Conservation (phyloP, 2,888 invertebrate species). For the Dorcus hopei region DNA sequence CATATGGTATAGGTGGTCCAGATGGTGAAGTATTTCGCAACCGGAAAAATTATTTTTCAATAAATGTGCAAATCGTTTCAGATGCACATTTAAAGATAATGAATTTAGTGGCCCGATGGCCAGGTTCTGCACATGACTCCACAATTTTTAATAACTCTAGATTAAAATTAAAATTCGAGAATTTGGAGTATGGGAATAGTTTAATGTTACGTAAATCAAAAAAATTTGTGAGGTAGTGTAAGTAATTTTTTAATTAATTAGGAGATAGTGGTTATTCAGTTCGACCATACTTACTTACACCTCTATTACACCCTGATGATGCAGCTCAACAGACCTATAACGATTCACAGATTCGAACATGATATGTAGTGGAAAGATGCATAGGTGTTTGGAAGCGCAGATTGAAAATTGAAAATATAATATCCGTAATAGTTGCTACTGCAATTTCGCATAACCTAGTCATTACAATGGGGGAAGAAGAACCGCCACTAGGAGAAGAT, state of each 20-base stretch:
- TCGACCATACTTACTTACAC: slow-evolving; percentile 23
- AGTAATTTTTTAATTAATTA: neutral
- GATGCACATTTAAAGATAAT: slow-evolving; percentile 23
- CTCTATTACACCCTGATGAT: slow-evolving; percentile 1
- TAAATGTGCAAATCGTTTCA: slow-evolving; percentile 4
- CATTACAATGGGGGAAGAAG: too few species aligned
- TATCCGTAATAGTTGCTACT: too few species aligned
- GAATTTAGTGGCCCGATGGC: slow-evolving; percentile 26
- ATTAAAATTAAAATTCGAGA: slow-evolving; percentile 22
- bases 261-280: slow-evolving; percentile 17
- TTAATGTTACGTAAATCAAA: slow-evolving; percentile 24
- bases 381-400: too few species aligned
- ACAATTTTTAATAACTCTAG: slow-evolving; percentile 26
- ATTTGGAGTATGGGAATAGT: slow-evolving; percentile 14
- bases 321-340: too few species aligned
- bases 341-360: too few species aligned
- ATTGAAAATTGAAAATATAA: too few species aligned
- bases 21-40: slow-evolving; percentile 20
- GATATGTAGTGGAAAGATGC: too few species aligned
- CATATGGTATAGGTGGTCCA: slow-evolving; percentile 18
- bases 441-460: too few species aligned
- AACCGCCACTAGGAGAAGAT: too few species aligned
- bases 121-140: slow-evolving; percentile 28
- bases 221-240: neutral
- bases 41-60: too few species aligned